A percentile compares a stretch with the other conserved stretches of the same genome.
These are phyloP conservation scores for Python bivittatus DNA, from an alignment of 2,113 vertebrate genomes.

Conservation along the genomic window DNA sequence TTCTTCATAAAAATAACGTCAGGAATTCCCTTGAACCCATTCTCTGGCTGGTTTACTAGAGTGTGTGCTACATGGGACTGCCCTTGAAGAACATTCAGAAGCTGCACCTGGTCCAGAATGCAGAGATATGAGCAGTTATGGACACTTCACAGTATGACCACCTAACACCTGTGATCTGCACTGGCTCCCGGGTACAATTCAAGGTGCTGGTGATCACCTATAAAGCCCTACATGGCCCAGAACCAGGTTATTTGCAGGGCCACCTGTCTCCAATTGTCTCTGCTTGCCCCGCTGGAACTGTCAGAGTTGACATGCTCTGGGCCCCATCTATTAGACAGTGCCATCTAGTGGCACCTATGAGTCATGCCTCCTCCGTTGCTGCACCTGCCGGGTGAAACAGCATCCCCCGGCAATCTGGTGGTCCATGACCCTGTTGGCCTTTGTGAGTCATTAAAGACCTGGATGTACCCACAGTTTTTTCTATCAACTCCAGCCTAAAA, in stretches of 20 bases:
- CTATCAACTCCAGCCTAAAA: background rate
- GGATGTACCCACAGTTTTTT: background rate
- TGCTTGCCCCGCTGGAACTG: background rate
- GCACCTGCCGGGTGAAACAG: background rate
- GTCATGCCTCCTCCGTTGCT: background rate
- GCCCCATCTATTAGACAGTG: background rate
- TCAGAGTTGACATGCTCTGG: background rate
- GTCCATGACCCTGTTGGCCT: background rate
- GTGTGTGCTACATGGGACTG: no score
- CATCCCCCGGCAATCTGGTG: background rate
- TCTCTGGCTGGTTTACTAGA: no score
- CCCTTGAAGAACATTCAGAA: no score
- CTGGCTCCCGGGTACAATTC: background rate
- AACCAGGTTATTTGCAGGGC: background rate
- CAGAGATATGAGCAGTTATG: no score
- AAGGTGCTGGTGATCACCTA: background rate
- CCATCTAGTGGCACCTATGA: background rate
- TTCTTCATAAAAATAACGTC: background rate
- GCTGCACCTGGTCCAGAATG: no score
- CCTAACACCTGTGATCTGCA: background rate
- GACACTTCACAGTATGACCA: background rate
- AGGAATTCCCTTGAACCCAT: background rate
- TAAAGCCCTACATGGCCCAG: background rate
- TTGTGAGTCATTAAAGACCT: background rate
- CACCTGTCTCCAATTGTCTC: background rate